Percentiles rank a stretch among this genome's conserved stretches.
Conservation (phyloP, 2,113 vertebrate genomes). For the Tetrao urogallus region DNA sequence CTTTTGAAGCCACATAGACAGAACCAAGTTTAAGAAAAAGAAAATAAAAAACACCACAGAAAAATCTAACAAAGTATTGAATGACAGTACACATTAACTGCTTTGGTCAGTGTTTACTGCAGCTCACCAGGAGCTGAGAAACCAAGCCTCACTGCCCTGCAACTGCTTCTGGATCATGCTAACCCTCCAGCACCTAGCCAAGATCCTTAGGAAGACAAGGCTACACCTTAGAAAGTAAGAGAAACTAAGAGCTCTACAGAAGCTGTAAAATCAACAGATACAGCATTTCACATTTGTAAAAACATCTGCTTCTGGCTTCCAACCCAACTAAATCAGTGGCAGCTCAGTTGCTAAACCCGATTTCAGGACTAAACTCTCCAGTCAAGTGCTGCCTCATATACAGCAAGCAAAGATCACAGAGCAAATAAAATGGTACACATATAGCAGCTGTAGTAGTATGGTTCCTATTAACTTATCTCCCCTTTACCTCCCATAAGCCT, state of each 20-base stretch:
- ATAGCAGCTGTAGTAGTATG: background rate
- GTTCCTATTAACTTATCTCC: slow-evolving; percentile 7
- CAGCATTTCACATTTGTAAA: background rate
- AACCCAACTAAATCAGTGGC: background rate
- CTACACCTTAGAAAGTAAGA: background rate
- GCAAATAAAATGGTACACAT: background rate
- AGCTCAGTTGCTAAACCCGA: background rate
- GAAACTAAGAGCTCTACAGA: background rate
- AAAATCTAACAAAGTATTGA: background rate
- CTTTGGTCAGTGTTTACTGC: background rate
- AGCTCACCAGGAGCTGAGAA: background rate
- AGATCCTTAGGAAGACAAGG: background rate
- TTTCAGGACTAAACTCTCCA: background rate
- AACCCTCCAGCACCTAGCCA: background rate
- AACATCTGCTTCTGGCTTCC: background rate
- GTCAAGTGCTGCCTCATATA: background rate
- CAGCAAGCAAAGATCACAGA: slow-evolving; percentile 13
- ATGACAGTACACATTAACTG: background rate
- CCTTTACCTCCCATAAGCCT: background rate
- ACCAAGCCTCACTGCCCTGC: background rate
- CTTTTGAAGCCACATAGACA: background rate
- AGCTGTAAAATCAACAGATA: background rate
- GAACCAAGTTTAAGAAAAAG: background rate
- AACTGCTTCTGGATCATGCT: background rate
- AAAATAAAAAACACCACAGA: background rate